Conservation (phyloP, 1,140 invertebrate species). For the Phenacoccus solenopsis region DNA sequence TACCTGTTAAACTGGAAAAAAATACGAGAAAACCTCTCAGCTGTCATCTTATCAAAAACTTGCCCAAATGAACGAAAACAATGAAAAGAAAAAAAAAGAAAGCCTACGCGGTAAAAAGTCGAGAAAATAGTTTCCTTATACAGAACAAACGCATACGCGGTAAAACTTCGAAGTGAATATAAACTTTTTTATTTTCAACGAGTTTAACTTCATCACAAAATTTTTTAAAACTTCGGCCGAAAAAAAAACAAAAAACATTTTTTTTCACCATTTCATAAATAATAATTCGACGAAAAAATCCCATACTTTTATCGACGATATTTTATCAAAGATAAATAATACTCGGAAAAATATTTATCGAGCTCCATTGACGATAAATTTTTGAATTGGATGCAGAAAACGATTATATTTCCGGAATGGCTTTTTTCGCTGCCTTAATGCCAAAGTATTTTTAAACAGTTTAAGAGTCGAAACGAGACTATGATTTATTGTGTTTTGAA, state of each 20-base stretch:
- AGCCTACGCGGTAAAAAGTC: too few species aligned
- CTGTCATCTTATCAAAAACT: too few species aligned
- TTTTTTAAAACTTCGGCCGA: neutral
- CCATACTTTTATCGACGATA: neutral
- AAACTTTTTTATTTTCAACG: neutral
- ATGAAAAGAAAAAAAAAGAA: neutral
- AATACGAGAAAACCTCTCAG: too few species aligned
- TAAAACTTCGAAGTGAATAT: neutral
- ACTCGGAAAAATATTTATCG: neutral
- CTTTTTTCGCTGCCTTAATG: neutral
- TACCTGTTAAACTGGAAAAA: too few species aligned
- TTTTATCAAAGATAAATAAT: conserved; percentile 4
- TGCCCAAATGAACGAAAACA: neutral
- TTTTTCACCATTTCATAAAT: neutral
- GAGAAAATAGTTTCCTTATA: too few species aligned
- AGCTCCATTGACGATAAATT: neutral
- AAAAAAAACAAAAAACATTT: neutral
- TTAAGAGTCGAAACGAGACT: neutral
- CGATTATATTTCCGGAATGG: neutral
- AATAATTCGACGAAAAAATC: neutral
- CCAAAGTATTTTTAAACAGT: neutral
- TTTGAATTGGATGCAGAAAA: neutral
- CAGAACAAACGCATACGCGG: too few species aligned
- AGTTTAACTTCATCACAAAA: neutral
- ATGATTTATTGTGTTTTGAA: neutral